Percentiles rank a stretch among this genome's conserved stretches.
Conservation (phyloP, 2,113 vertebrate genomes). For the Marmota monax region DNA sequence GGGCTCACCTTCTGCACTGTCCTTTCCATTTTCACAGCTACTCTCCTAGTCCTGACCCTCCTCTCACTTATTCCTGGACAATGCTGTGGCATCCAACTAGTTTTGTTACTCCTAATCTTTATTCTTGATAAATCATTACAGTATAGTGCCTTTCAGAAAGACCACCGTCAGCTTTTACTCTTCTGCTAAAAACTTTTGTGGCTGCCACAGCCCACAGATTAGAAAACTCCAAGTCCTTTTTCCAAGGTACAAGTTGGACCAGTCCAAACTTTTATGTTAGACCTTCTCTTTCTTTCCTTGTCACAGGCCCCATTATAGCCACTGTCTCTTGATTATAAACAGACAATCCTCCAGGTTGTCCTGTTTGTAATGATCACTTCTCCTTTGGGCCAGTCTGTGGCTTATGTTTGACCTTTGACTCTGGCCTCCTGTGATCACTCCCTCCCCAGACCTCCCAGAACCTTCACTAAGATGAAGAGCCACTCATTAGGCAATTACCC, state of each 20-base stretch:
- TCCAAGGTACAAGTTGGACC: neutral
- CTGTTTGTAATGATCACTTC: neutral
- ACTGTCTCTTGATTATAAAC: neutral
- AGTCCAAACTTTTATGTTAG: neutral
- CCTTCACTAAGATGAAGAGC: neutral
- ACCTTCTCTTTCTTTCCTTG: neutral
- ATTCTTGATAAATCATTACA: neutral
- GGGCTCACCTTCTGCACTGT: neutral
- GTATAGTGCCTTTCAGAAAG: neutral
- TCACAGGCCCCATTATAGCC: neutral
- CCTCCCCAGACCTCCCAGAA: neutral
- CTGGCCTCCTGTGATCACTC: neutral
- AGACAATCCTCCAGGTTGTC: neutral
- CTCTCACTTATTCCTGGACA: neutral
- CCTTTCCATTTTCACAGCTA: neutral
- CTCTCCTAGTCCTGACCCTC: neutral
- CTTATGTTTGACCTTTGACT: neutral
- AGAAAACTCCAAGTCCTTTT: neutral
- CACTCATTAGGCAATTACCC: neutral
- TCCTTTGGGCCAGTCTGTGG: neutral
- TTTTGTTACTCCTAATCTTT: neutral
- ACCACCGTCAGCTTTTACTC: neutral
- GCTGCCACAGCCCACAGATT: neutral
- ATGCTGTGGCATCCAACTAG: neutral
- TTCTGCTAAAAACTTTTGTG: neutral